Conservation (phyloP, 2,888 invertebrate genomes). For the Troides oblongomaculatus region DNA sequence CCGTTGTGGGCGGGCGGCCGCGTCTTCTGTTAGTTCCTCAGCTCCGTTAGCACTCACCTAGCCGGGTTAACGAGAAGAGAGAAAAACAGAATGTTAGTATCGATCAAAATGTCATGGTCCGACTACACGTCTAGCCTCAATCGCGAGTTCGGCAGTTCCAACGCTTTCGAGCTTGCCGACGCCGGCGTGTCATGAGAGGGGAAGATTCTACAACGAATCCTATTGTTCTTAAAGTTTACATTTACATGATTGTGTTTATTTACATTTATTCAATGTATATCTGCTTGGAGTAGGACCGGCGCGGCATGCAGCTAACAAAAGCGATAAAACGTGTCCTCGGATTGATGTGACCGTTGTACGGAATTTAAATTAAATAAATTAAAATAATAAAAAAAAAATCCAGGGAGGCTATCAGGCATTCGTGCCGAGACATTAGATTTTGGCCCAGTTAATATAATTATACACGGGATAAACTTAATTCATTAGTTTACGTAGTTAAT, state of each 20-base stretch:
- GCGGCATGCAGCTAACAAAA: slow-evolving; percentile 68
- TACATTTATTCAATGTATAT: slow-evolving; percentile 35
- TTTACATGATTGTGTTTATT: slow-evolving; percentile 13
- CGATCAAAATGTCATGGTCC: slow-evolving; percentile 77
- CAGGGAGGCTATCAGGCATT: slow-evolving; percentile 79
- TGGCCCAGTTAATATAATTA: slow-evolving; percentile 73
- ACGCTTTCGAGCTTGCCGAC: slow-evolving; percentile 57
- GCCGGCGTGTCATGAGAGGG: slow-evolving; percentile 8
- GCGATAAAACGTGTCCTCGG: slow-evolving; percentile 71
- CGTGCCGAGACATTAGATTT: slow-evolving; percentile 69
- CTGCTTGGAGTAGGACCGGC: slow-evolving; percentile 40
- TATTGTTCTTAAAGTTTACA: slow-evolving; percentile 15
- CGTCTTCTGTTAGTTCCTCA: slow-evolving; percentile 76
- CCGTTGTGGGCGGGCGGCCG: slow-evolving; percentile 62
- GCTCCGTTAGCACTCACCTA: slow-evolving; percentile 89
- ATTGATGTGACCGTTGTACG: slow-evolving; percentile 69
- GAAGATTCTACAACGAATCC: background rate
- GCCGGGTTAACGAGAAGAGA: slow-evolving; percentile 86
- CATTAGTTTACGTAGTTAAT: slow-evolving; percentile 79
- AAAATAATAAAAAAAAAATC: slow-evolving; percentile 48
- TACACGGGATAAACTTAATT: slow-evolving; percentile 61
- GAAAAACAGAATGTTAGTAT: slow-evolving; percentile 86
- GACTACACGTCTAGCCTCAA: slow-evolving; percentile 69
- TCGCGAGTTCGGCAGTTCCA: slow-evolving; percentile 53
- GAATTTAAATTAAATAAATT: slow-evolving; percentile 40